Evolutionary conservation across 1,140 invertebrate genomes (phyloP), one percentile per base, ranked within the genome.

Genomic region (Philotrypesis tridentata): DNA sequence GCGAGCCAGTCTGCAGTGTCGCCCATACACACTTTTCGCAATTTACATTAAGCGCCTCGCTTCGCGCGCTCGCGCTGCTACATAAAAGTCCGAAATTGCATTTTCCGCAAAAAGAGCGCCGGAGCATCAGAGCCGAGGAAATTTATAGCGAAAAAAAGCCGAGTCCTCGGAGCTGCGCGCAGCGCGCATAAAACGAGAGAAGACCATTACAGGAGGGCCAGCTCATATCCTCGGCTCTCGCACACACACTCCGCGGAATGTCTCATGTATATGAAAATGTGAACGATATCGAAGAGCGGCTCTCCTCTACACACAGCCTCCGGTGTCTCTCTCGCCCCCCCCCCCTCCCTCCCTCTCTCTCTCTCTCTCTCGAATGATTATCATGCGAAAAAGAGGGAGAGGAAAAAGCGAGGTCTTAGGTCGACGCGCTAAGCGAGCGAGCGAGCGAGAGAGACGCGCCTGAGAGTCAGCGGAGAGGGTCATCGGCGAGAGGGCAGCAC

Each of bases 251-350:
- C 37, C 43, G n/a, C n/a, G 79, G 80, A 82, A 82, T 82, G 80
- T 81, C 80, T 81, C 72, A 75, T 70, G 80, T 82, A 82, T 70
- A 82, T 76, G 80, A 82, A 82, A 82, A 82, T 82, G 80, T 76
- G 73, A 68, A 29, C 80, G 80, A 82, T 82, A 82, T 76, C 80
- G 73, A 70, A 70, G 72, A 68, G 72, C 61, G 61, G 14, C 9
- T 14, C 43, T 48, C 27, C 21, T 25, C 33, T 37, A 9, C 17
- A 23, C 31, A 25, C 65, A 23, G 76, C 40, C 2, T 55, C n/a
- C n/a, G n/a, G n/a, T n/a, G n/a, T n/a, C n/a, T n/a, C n/a, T n/a
- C n/a, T n/a, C n/a, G n/a, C n/a, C n/a, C n/a, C n/a, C n/a, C n/a
- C n/a, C n/a, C n/a, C n/a, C n/a, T n/a, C n/a, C n/a, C n/a, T n/a